A percentile compares a stretch with the other conserved stretches of the same genome.
Evolutionary conservation across 2,888 invertebrate genomes (phyloP).

Genomic region (Calliopum simillimum): DNA sequence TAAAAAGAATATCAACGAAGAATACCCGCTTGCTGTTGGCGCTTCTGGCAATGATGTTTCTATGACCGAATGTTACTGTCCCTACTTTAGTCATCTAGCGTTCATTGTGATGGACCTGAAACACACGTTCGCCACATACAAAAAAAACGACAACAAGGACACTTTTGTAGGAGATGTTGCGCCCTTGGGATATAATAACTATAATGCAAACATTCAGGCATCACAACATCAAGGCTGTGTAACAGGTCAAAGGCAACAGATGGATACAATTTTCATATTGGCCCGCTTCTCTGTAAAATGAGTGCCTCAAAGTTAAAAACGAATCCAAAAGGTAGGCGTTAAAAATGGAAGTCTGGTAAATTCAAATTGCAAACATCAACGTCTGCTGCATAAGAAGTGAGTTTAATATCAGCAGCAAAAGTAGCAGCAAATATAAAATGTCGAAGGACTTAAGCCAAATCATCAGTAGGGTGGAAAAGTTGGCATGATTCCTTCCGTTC

Average conservation of each 20-base stretch:
- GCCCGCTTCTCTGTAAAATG: too few relatives aligned
- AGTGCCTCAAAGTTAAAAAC: too few relatives aligned
- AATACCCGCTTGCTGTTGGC: neutral
- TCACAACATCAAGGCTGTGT: constrained; percentile 48
- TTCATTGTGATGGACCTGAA: constrained; percentile 5
- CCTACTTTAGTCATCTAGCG: neutral
- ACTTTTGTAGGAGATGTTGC: neutral
- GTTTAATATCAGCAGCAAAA: too few relatives aligned
- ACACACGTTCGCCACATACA: neutral
- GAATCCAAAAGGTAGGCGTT: too few relatives aligned
- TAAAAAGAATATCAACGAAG: constrained; percentile 6
- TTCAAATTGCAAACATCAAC: too few relatives aligned
- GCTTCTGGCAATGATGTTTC: neutral
- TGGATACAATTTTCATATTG: too few relatives aligned
- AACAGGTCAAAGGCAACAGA: constrained; percentile 46
- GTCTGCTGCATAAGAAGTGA: too few relatives aligned
- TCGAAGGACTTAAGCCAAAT: too few relatives aligned
- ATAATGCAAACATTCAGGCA: constrained; percentile 43
- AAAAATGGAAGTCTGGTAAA: too few relatives aligned
- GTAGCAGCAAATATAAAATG: too few relatives aligned
- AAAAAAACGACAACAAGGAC: constrained; percentile 14
- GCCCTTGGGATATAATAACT: constrained; percentile 46
- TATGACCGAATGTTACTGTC: neutral
- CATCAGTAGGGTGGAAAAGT: too few relatives aligned
- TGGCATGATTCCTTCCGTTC: too few relatives aligned